Conservation (phyloP, 2,113 vertebrate genomes). For the Abramis brama region DNA sequence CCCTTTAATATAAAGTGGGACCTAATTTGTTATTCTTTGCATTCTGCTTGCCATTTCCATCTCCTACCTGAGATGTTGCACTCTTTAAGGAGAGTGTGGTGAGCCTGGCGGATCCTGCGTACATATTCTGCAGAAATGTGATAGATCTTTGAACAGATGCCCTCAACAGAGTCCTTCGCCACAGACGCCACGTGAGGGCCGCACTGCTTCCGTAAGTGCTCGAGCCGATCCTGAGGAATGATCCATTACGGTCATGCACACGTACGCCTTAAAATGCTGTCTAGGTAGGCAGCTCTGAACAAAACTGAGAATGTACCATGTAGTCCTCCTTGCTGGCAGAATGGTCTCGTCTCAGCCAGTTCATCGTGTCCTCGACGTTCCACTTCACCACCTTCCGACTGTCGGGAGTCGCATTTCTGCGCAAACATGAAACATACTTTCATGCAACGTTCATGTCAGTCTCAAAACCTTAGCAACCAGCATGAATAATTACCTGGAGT, state of each 20-base stretch:
- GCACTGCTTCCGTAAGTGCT: constrained; percentile 93
- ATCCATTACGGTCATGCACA: neutral
- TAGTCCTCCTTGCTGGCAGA: constrained; percentile 98
- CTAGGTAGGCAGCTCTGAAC: neutral
- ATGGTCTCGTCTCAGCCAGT: constrained; percentile 95
- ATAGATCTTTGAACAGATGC: constrained; percentile 98
- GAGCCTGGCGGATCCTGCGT: constrained; percentile 88
- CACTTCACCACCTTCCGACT: constrained; percentile 98
- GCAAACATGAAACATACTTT: neutral
- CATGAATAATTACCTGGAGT: constrained; percentile 84
- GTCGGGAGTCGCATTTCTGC: constrained; percentile 94
- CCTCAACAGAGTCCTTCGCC: constrained; percentile 96
- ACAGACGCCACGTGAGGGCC: constrained; percentile 92
- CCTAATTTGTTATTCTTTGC: no score
- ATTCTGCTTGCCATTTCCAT: neutral
- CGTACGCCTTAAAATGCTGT: neutral
- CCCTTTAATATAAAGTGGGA: no score
- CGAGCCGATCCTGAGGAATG: constrained; percentile 87
- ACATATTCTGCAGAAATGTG: constrained; percentile 94
- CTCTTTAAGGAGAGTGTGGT: constrained; percentile 89
- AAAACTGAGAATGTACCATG: constrained; percentile 79
- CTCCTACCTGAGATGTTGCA: constrained; percentile 82
- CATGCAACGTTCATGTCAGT: neutral
- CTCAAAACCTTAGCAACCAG: neutral
- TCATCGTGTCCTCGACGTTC: constrained; percentile 98